Base-by-base conservation (phyloP, 2,113 vertebrate species). In the Amphiprion percula region DNA sequence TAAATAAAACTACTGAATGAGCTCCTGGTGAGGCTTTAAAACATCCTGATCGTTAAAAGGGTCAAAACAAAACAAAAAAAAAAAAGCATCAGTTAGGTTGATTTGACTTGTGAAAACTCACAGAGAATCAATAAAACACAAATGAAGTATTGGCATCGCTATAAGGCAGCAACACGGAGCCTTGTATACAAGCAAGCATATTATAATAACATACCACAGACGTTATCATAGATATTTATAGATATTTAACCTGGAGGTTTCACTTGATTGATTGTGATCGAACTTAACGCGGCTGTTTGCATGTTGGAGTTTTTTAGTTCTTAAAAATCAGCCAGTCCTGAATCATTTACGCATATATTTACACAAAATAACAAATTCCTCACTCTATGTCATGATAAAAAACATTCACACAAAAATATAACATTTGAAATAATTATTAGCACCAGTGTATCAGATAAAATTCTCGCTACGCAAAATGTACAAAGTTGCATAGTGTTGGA, bases 401-500 rank as follows among this genome's bases (percentile, higher is more conserved):
- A 95, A 94, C 96, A 97, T 97, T 97, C 97, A 97, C 97, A 97
- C 96, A 97, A 97, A 98, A 97, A 97, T 96, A 98, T 93, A 97
- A 97, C 94, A 97, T 97, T 97, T 98, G 96, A 97, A 97, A 98
- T 97, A 96, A 99, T 98, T 96, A 97, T 98, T 99, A 99, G 98
- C 98, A 99, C 98, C 98, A 99, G 98, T 99, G 98, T 98, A 97
- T 99, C 98, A 98, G 96, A 95, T 96, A 96, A 96, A 96, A 77
- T 23, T 96, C 94, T 97, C 95, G 93, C 95, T 96, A 95, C 94
- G 90, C 96, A 96, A 90, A 95, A 97, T 94, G 92, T 97, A 98
- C 96, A 92, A 97, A 97, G 95, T 98, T 98, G 97, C 97, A 98
- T 98, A 98, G 97, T 96, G 96, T 97, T 88, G 83, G 74, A 83